Percentiles rank a stretch among this genome's conserved stretches.
Conservation (phyloP, 2,888 invertebrate genomes). For the Bombyx huttoni region DNA sequence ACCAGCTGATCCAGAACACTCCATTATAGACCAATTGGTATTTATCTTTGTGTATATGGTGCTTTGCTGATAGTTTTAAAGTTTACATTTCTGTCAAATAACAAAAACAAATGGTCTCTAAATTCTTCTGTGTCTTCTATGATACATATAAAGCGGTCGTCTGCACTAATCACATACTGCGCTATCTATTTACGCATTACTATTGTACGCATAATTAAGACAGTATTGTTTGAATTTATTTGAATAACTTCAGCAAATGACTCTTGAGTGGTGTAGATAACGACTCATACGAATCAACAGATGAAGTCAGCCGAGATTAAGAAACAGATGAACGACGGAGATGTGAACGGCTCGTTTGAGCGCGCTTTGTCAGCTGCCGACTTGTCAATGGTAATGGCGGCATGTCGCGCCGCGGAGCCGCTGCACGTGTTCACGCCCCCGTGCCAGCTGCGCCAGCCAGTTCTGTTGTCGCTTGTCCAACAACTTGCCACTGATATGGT, state of each 20-base stretch:
- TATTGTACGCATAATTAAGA: no score
- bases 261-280: background rate
- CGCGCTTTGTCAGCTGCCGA: slow-evolving; percentile 89
- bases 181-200: no score
- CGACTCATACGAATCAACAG: slow-evolving; percentile 14
- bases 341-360: slow-evolving; percentile 87
- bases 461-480: slow-evolving; percentile 91
- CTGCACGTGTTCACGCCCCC: slow-evolving; percentile 77
- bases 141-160: no score
- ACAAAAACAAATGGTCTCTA: no score
- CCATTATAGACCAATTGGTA: slow-evolving; percentile 45
- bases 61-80: no score
- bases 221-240: no score
- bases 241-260: no score
- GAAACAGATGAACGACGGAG: slow-evolving; percentile 62
- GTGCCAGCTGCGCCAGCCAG: slow-evolving; percentile 85
- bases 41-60: background rate
- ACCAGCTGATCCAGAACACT: slow-evolving; percentile 24
- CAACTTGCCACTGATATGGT: slow-evolving; percentile 93
- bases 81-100: no score
- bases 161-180: no score
- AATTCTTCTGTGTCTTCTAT: no score
- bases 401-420: slow-evolving; percentile 87
- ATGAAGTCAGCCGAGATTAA: slow-evolving; percentile 40
- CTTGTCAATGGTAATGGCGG: slow-evolving; percentile 84